Base-by-base conservation (phyloP, 2,797 vertebrate species). In the Micromesistius poutassou region DNA sequence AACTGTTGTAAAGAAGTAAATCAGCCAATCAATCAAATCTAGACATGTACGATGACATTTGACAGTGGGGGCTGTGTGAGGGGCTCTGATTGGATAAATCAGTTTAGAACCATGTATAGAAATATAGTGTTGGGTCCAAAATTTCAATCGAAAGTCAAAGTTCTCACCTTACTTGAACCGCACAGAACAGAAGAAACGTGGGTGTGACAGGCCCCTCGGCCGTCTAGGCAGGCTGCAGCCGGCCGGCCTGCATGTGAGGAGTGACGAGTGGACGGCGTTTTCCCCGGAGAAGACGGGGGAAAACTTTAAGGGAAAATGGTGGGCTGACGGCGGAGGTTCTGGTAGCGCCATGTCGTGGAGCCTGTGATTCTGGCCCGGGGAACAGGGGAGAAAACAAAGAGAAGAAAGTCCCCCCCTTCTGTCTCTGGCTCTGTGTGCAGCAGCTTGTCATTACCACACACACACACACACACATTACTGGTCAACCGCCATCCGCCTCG, bases 361-460 rank as follows among this genome's bases (percentile, higher is more conserved):
- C 55, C 55, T 62, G 55, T n/a, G 62, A 66, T 66, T 28, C n/a
- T 66, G 62, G 7, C 25, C 62, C 0, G 25, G 62, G 30, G 46
- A 55, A 31, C 40, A 46, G 19, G 31, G 62, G 55, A 70, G 33
- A 73, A 38, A 76, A 46, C 6, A 40, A 42, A 78, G 74, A 80
- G 77, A 84, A 80, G 77, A 84, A 83, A 81, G 76, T 79, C 50
- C 79, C 73, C 73, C 74, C 50, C 3, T 42, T 42, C 79, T 66
- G 72, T 74, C 46, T 2, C 1, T 75, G 73, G 71, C 19, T 42
- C 72, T 35, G n/a, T 36, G 76, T 76, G 76, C 83, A 85, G 78
- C 75, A 81, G 80, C 81, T 75, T 74, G 31, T 84, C 78, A 88
- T 89, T 84, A 87, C 79, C 78, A 82, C 75, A 86, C 81, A 79